Conservation (phyloP, 2,888 invertebrate genomes). For the Drymonia ruficornis region DNA sequence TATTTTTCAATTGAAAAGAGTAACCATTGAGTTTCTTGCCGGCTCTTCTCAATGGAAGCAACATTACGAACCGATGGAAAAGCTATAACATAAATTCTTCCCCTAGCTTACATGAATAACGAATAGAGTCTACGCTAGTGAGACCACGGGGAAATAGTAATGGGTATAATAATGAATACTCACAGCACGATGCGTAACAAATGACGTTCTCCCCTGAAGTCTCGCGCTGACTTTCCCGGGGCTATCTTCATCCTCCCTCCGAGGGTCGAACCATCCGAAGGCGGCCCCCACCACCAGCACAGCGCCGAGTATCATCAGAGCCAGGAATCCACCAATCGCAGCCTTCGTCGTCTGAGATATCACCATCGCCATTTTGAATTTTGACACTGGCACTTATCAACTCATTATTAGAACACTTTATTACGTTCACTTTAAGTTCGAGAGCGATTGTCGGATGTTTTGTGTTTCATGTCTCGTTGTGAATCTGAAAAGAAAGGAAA, state of each 20-base stretch:
- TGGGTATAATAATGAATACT: constrained; percentile 40
- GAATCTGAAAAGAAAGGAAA: constrained; percentile 26
- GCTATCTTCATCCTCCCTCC: constrained; percentile 75
- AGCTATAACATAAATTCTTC: too few species aligned
- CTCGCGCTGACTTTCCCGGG: constrained; percentile 78
- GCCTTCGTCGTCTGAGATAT: constrained; percentile 81
- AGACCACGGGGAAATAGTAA: too few species aligned
- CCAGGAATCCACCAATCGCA: constrained; percentile 75
- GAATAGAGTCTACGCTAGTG: too few species aligned
- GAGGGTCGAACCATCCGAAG: constrained; percentile 78
- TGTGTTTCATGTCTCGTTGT: constrained; percentile 18
- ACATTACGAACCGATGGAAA: too few species aligned
- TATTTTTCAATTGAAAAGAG: too few species aligned
- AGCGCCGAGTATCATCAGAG: constrained; percentile 77
- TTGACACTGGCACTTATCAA: constrained; percentile 62
- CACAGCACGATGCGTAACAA: constrained; percentile 78
- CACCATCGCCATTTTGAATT: constrained; percentile 80
- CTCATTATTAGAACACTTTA: constrained; percentile 48
- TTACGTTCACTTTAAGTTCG: constrained; percentile 29
- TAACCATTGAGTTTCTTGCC: too few species aligned
- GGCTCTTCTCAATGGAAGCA: too few species aligned
- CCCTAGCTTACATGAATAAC: too few species aligned
- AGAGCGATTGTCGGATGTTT: constrained; percentile 10
- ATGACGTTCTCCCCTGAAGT: constrained; percentile 75
- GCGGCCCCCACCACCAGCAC: constrained; percentile 77